Percentiles rank a stretch among this genome's conserved stretches.
Evolutionary conservation across 2,888 invertebrate species (phyloP).

Genomic region (Lepidochrysops patricia): DNA sequence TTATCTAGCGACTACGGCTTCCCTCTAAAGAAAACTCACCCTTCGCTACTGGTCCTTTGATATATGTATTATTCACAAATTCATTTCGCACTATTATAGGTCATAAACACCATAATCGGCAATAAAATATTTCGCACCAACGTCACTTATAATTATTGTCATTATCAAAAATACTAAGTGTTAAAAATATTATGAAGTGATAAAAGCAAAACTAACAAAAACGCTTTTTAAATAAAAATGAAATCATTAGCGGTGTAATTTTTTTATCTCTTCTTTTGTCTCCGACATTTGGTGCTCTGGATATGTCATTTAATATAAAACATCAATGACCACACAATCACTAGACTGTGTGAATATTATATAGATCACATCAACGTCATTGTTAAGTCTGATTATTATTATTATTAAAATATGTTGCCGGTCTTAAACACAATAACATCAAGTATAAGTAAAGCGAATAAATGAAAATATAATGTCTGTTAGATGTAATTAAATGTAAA

Average conservation of each 20-base stretch:
- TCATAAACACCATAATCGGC: no score
- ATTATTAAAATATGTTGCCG: background rate
- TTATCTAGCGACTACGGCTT: no score
- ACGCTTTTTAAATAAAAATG: no score
- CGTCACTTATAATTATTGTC: no score
- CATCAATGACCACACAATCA: background rate
- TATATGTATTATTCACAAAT: no score
- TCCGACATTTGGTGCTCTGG: background rate
- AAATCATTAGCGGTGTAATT: background rate
- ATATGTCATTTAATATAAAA: background rate
- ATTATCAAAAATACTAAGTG: no score
- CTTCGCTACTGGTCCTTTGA: no score
- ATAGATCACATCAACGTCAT: background rate
- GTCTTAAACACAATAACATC: background rate
- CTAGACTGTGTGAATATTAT: background rate
- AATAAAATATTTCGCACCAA: no score
- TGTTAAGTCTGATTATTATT: background rate
- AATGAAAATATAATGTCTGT: background rate
- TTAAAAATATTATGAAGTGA: no score
- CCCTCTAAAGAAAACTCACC: no score
- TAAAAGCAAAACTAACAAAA: no score
- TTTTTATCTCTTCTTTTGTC: background rate
- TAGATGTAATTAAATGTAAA: constrained; percentile 14
- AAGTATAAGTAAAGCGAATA: background rate
- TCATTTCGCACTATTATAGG: no score